phyloP scores from a whole-genome alignment of 2,888 invertebrate species.

The Chrysodeixis includens region DNA sequence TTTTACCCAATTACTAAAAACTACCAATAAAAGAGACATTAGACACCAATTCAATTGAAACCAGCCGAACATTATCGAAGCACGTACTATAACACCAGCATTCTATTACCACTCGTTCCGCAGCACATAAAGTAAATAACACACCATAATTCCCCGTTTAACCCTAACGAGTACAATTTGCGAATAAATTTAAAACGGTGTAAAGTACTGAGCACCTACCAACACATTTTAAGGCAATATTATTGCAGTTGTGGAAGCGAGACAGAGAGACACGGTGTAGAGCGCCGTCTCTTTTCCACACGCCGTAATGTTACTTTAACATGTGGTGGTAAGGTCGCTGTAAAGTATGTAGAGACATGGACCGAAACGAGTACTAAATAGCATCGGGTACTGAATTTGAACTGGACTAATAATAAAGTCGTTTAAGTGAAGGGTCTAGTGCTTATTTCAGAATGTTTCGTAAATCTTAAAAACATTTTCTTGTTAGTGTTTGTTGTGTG shows the following conservation, averaged over 20 bases:
- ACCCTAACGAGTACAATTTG: conserved; percentile 48
- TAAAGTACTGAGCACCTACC: conserved; percentile 23
- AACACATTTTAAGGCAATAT: no score
- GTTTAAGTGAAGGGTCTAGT: conserved; percentile 30
- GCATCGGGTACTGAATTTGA: conserved; percentile 20
- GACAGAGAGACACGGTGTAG: no score
- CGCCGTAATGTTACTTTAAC: no score
- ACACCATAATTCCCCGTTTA: conserved; percentile 45
- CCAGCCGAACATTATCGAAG: neutral
- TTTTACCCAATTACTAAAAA: no score
- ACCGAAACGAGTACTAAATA: no score
- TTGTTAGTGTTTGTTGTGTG: neutral
- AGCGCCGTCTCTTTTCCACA: no score
- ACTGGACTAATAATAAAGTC: conserved; percentile 46
- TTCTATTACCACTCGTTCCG: conserved; percentile 46
- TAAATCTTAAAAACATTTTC: neutral
- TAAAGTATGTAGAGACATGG: no score
- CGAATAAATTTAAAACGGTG: conserved; percentile 38
- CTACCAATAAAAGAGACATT: neutral
- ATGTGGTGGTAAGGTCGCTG: no score
- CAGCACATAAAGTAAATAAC: conserved; percentile 43
- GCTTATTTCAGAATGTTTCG: neutral
- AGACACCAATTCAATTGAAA: neutral
- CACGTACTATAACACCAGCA: conserved; percentile 25
- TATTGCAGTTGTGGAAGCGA: no score